phyloP scores from a whole-genome alignment of 1,140 invertebrate species.

The Drosophila quadrilineata region DNA sequence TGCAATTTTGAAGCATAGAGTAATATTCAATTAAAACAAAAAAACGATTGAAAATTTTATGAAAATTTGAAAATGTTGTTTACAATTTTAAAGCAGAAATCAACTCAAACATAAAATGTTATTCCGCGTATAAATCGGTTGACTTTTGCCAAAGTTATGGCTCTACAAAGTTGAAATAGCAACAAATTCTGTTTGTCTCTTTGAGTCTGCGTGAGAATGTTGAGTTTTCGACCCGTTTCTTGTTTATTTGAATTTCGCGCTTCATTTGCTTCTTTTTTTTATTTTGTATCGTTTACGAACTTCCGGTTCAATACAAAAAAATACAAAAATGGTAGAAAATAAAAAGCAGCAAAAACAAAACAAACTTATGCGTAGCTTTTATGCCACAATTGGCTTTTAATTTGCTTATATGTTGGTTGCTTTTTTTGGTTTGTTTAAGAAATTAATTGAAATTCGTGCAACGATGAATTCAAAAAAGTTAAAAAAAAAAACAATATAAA shows the following conservation, averaged over 20 bases:
- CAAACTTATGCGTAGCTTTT: neutral
- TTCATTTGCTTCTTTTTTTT: conserved; percentile 68
- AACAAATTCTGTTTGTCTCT: conserved; percentile 10
- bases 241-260: conserved; percentile 62
- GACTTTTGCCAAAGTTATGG: too few relatives aligned
- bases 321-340: conserved; percentile 13
- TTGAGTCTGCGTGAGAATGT: conserved; percentile 25
- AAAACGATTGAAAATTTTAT: too few relatives aligned
- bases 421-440: conserved; percentile 28
- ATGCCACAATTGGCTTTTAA: conserved; percentile 47
- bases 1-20: too few relatives aligned
- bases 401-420: conserved; percentile 59
- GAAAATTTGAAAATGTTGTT: too few relatives aligned
- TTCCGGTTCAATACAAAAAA: conserved; percentile 62
- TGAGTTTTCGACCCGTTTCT: conserved; percentile 9
- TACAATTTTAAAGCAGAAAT: too few relatives aligned
- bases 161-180: conserved; percentile 12
- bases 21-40: too few relatives aligned
- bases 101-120: too few relatives aligned
- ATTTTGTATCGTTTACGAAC: conserved; percentile 38
- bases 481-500: too few relatives aligned
- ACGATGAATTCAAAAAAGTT: conserved; percentile 21
- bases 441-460: conserved; percentile 59
- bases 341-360: conserved; percentile 11
- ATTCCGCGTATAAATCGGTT: too few relatives aligned